Base-by-base conservation (phyloP, 2,797 vertebrate genomes). In the Eutrigla gurnardus region DNA sequence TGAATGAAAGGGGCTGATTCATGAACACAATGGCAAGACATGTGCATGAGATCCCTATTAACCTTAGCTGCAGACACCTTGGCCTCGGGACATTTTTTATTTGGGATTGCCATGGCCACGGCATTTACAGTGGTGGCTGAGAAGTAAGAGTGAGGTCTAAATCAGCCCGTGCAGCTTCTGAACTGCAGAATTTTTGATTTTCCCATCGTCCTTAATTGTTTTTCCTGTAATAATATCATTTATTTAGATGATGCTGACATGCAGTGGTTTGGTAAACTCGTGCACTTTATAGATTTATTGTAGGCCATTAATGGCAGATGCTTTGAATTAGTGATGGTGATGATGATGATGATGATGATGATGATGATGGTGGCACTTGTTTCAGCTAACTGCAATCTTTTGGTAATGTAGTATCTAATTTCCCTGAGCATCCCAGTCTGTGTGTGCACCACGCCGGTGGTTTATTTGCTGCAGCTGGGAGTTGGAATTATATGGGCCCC, bases 1-100 rank as follows among this genome's bases (percentile, higher is more conserved):
- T 88, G 87, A 90, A 87, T 91, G 90, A 93, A 93, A 90, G 84
- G 67, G 80, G 75, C 85, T 91, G 88, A 94, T 93, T 93, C 90
- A 85, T 80, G 59, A 73, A 69, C 88, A 93, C 91, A 93, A 93
- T 89, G 84, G 89, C 78, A 85, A 87, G 88, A 92, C 92, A 92
- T 94, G 92, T 94, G 93, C 91, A 92, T 87, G 86, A 86, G 91
- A 87, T 92, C 84, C 87, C 86, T 60, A 91, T 94, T 93, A 94
- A 93, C 91, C 89, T 90, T 73, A 74, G 81, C 58, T 73, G 86
- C 73, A 87, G 89, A 87, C 83, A 86, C 86, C 84, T 88, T 83
- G 75, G 84, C 84, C 82, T 66, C 4, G 75, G 88, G 86, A 92
- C 87, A 84, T 79, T 85, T 89, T 90, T 84, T 89, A 89, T 89